Base-by-base conservation (phyloP, 2,797 vertebrate genomes). In the Helostoma temminkii region DNA sequence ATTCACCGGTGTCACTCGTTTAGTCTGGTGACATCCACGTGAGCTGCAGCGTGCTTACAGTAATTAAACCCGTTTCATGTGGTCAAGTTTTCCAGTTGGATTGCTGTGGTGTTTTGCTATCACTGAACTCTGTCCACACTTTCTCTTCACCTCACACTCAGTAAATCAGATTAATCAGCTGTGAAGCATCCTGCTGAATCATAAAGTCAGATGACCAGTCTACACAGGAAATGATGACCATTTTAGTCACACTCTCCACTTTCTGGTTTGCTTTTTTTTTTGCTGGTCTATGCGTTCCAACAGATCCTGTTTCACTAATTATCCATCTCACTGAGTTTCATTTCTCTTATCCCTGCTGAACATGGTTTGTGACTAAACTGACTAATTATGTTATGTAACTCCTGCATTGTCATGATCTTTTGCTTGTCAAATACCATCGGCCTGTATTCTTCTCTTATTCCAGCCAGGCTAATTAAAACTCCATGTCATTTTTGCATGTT, bases 321-420 rank as follows among this genome's bases (percentile, higher is more conserved):
- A 43, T 24, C 47, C 15, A 9, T 52, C 18, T 19, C 25, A 2
- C 5, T 4, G 3, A 41, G 39, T 69, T 71, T 70, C 10, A 25
- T 32, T 39, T 56, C 48, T 62, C 10, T 28, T 64, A 22, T 74
- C 70, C 43, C 67, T 28, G 25, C 16, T 19, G n/a, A n/a, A n/a
- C n/a, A n/a, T n/a, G 1, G 36, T 30, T 32, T 32, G 30, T 32
- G 30, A 9, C 11, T 32, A 2, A 32, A 32, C 30, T 32, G 30
- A 32, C n/a, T n/a, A n/a, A n/a, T n/a, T n/a, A n/a, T n/a, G n/a
- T n/a, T n/a, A n/a, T n/a, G n/a, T n/a, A n/a, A n/a, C n/a, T n/a
- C n/a, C n/a, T n/a, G n/a, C n/a, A n/a, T n/a, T n/a, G n/a, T n/a
- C n/a, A n/a, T n/a, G n/a, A n/a, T n/a, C n/a, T n/a, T n/a, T n/a